A percentile compares a stretch with the other conserved stretches of the same genome.
Evolutionary conservation across 2,888 invertebrate genomes (phyloP).

Genomic region (Calephelis perditalis): DNA sequence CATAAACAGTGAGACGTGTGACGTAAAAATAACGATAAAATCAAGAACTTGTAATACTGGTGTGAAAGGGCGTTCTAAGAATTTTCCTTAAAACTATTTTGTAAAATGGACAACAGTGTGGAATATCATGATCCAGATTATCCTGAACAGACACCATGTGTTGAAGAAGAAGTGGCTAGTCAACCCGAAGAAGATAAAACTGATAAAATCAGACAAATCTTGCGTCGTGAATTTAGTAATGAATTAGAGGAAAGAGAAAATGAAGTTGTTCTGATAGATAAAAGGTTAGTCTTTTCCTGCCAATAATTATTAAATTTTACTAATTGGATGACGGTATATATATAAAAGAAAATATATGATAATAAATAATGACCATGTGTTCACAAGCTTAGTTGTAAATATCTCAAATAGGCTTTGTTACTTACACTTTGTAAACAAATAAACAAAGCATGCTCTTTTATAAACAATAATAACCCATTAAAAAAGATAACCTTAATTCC

Average conservation of each 20-base stretch:
- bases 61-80: slow-evolving; percentile 43
- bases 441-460: too few species aligned
- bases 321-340: too few species aligned
- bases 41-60: slow-evolving; percentile 24
- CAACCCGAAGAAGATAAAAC: slow-evolving; percentile 58
- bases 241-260: slow-evolving; percentile 84
- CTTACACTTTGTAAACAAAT: too few species aligned
- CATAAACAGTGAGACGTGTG: slow-evolving; percentile 32
- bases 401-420: neutral
- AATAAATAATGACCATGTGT: too few species aligned
- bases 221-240: slow-evolving; percentile 83
- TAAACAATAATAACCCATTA: too few species aligned
- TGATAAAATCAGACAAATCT: slow-evolving; percentile 78
- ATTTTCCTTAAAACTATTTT: slow-evolving; percentile 35
- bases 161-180: slow-evolving; percentile 43
- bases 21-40: slow-evolving; percentile 25
- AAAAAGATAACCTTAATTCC: too few species aligned
- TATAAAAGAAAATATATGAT: too few species aligned
- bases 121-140: slow-evolving; percentile 81
- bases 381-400: neutral
- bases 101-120: slow-evolving; percentile 56
- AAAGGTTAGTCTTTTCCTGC: slow-evolving; percentile 63
- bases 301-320: too few species aligned
- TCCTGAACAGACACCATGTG: slow-evolving; percentile 45
- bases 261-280: slow-evolving; percentile 84